Conservation (phyloP, 2,113 vertebrate genomes). For the Centropristis striata region DNA sequence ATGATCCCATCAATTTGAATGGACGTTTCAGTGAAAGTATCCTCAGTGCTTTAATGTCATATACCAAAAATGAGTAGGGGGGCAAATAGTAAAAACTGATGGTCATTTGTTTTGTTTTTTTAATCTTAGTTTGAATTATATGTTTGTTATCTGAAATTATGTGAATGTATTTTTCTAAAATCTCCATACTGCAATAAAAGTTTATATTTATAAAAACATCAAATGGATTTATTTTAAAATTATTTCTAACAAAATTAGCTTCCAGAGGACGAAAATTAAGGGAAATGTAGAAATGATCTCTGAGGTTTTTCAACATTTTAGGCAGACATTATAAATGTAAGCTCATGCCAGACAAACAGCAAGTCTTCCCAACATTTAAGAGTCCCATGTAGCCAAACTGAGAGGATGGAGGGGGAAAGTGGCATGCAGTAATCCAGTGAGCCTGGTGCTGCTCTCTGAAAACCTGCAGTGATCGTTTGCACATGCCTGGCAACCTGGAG, state of each 20-base stretch:
- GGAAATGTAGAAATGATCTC: constrained; percentile 1
- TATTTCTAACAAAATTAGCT: constrained; percentile 22
- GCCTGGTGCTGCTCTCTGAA: constrained; percentile 75
- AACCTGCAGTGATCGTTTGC: constrained; percentile 85
- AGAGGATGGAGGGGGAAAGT: constrained; percentile 24
- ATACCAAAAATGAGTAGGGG: constrained; percentile 93
- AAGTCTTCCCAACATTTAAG: constrained; percentile 60
- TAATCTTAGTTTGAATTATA: constrained; percentile 88
- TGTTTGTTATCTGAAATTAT: constrained; percentile 99
- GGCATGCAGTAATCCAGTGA: constrained; percentile 76
- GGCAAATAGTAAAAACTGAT: constrained; percentile 84
- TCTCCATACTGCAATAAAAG: constrained; percentile 98
- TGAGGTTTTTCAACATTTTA: constrained; percentile 10
- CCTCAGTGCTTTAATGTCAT: constrained; percentile 88
- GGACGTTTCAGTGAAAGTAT: constrained; percentile 61
- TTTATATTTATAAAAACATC: constrained; percentile 97
- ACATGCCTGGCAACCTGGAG: constrained; percentile 86
- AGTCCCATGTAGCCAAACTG: constrained; percentile 66
- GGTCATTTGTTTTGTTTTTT: constrained; percentile 62
- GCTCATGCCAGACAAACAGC: constrained; percentile 61
- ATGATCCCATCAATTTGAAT: constrained; percentile 60
- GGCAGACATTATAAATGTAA: constrained; percentile 44
- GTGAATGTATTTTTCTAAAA: constrained; percentile 99
- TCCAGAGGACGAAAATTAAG: constrained; percentile 3
- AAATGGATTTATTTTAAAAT: constrained; percentile 26